A percentile compares a stretch with the other conserved stretches of the same genome.
Evolutionary conservation across 1,140 invertebrate genomes (phyloP).

Genomic region (Sarcophaga bullata): DNA sequence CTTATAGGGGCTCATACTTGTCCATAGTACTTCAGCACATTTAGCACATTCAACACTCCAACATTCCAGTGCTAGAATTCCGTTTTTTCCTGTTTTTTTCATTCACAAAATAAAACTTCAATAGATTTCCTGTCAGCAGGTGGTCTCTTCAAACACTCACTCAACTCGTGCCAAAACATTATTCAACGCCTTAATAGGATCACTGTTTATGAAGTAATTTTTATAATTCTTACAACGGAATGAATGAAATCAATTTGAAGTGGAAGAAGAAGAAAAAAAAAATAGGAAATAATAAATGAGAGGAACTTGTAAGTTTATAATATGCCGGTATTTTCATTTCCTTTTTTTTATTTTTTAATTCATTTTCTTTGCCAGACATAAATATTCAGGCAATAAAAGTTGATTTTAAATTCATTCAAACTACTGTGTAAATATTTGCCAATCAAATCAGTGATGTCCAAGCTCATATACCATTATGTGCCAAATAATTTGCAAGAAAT

Average conservation of each 20-base stretch:
- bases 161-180: not conserved
- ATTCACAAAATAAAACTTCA: constrained; percentile 24
- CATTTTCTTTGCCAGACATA: constrained; percentile 10
- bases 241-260: not conserved
- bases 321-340: too few relatives aligned
- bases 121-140: constrained; percentile 45
- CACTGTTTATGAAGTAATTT: constrained; percentile 1
- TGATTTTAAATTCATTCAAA: not conserved
- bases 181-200: not conserved
- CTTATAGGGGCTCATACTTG: too few relatives aligned
- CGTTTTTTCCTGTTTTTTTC: not conserved
- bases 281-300: too few relatives aligned
- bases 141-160: constrained; percentile 24
- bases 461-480: too few relatives aligned
- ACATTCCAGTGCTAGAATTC: not conserved
- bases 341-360: not conserved
- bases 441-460: too few relatives aligned
- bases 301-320: not conserved
- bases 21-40: not conserved
- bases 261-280: not conserved
- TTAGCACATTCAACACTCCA: not conserved
- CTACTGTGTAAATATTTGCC: not conserved
- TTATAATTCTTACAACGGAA: not conserved
- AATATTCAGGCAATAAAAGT: not conserved
- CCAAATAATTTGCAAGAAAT: too few relatives aligned